Evolutionary conservation across 2,113 vertebrate species (phyloP), one percentile per base, ranked within the genome.

Genomic region (Anolis sagrei): DNA sequence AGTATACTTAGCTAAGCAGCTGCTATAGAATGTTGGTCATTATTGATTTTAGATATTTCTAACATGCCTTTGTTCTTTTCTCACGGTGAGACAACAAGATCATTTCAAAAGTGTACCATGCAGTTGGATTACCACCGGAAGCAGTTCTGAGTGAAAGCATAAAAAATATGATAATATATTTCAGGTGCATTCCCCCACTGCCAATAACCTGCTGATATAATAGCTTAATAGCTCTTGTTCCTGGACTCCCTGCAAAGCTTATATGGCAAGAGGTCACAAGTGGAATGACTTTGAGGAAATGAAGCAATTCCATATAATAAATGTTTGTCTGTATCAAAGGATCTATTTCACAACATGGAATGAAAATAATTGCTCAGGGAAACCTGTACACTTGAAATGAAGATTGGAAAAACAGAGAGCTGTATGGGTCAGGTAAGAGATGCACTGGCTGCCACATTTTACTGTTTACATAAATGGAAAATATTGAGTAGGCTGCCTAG

Each of bases 381-480:
- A 76, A 77, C 49, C 51, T 44, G 25, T 32, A 61, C 29, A 51
- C 21, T 70, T 48, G 51, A 84, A 85, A 85, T 72, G 49, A 79
- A 61, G 44, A 51, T 49, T 32, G 54, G 36, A 64, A 74, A 39
- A 23, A 61, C 21, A 0, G 25, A 29, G 77, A 49, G 61, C 54
- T 36, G 25, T 78, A 34, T 32, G 77, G 70, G 58, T 81, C 5
- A 1, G 5, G 4, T 0, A 0, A 36, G 68, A 36, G 75, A 51
- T 73, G 72, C 54, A 19, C 29, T 39, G 48, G 14, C 34, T 79
- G 51, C 34, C 29, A 79, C 72, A 62, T 73, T 78, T 58, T 76
- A 7, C 61, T 62, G 68, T 85, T 85, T 79, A 73, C 76, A 79
- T 85, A 85, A 79, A 85, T 70, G 25, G 27, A 70, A 64, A 32